Percentiles rank a stretch among this genome's conserved stretches.
Conservation (phyloP, 2,113 vertebrate species). For the Ctenomys sociabilis region DNA sequence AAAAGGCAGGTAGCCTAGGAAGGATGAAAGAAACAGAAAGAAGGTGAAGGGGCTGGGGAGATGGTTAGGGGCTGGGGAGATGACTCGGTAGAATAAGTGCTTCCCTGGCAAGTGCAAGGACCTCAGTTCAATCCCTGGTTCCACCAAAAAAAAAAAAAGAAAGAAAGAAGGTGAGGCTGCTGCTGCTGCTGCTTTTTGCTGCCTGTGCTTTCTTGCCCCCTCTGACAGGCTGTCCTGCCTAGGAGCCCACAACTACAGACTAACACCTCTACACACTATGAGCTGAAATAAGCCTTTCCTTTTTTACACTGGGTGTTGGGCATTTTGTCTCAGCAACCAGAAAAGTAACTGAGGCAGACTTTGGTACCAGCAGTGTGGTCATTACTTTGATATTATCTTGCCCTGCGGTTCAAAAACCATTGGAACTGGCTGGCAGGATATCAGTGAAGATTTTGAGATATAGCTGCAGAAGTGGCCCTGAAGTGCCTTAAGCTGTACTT, state of each 20-base stretch:
- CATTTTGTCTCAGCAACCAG: background rate
- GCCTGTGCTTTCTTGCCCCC: background rate
- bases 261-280: background rate
- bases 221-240: background rate
- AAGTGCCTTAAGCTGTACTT: background rate
- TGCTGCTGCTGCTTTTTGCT: background rate
- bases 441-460: background rate
- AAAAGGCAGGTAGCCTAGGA: background rate
- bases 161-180: background rate
- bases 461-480: background rate
- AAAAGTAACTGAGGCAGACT: background rate
- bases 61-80: too few relatives aligned
- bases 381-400: background rate
- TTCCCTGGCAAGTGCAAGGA: too few relatives aligned
- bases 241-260: background rate
- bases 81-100: too few relatives aligned
- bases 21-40: background rate
- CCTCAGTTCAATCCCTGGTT: too few relatives aligned
- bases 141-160: too few relatives aligned
- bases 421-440: background rate
- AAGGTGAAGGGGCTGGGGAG: too few relatives aligned
- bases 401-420: background rate
- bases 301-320: background rate
- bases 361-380: background rate
- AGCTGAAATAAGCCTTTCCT: background rate